Evolutionary conservation across 2,888 invertebrate species (phyloP), one percentile per base, ranked within the genome.

Genomic region (Quadroppia sp.): DNA sequence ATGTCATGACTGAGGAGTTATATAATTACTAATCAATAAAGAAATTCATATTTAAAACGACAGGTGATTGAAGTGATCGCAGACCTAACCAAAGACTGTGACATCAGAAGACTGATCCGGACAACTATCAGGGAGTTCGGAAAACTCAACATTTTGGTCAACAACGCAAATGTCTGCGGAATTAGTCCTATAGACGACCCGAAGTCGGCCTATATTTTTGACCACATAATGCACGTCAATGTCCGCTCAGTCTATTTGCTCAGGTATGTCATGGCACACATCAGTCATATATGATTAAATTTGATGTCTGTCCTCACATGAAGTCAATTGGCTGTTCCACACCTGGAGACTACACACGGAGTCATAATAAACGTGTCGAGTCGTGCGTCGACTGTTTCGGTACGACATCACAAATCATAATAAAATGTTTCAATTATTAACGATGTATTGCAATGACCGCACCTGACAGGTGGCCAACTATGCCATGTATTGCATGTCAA

Each of bases 141-240:
- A 15, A 64, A 42, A 73, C 32, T 75, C n/a, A 74, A 75, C 69
- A 28, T 75, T 9, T 28, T 75, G 53, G 74, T 75, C 1, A 75
- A 75, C 48, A 75, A 75, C 50, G 75, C 75, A 3, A 59, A 59
- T 17, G 59, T 59, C 32, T 30, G 59, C 30, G 59, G 59, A 2
- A 59, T 59, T 4, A 30, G 59, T 59, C 1, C 4, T 32, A 28
- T 59, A 1, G 59, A 59, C n/a, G 59, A 59, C n/a, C 59, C 59
- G 2, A 59, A 59, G 32, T 30, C 30, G 13, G 59, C 59, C n/a
- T 59, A 59, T 28, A 28, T 59, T 59, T 59, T 59, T n/a, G 59
- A 59, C 59, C 59, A 59, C 17, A 59, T 59, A 15, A 30, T 59
- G 28, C 59, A 59, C 17, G 59, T 59, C n/a, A 59, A 59, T 30